A percentile compares a stretch with the other conserved stretches of the same genome.
Evolutionary conservation across 2,113 vertebrate species (phyloP).

Genomic region (Odocoileus virginianus): DNA sequence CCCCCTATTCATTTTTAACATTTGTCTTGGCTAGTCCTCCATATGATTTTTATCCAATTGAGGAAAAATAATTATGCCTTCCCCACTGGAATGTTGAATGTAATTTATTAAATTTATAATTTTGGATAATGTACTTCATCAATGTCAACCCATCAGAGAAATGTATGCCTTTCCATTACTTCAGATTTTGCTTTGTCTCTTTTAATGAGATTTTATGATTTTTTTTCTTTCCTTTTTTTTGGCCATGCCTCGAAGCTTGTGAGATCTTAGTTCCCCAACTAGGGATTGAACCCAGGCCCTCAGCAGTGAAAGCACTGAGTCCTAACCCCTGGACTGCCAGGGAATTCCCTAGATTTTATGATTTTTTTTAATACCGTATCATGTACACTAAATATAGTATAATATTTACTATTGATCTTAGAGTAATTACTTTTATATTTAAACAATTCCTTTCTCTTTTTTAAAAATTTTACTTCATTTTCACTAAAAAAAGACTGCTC

Average conservation of each 20-base stretch:
- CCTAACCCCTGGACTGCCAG: not conserved
- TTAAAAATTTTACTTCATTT: not conserved
- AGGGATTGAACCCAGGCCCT: not conserved
- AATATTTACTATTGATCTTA: not conserved
- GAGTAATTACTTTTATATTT: not conserved
- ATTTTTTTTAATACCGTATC: not conserved
- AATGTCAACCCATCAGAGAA: not conserved
- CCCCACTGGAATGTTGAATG: not conserved
- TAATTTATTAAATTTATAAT: not conserved
- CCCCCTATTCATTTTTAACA: not conserved
- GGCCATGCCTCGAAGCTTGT: not conserved
- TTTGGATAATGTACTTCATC: not conserved
- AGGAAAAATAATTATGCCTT: not conserved
- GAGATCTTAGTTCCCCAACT: not conserved
- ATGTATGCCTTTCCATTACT: not conserved
- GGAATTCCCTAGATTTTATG: not conserved
- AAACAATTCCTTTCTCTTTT: not conserved
- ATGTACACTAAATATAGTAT: not conserved
- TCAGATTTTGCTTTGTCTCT: not conserved
- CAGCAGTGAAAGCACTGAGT: rapidly evolving
- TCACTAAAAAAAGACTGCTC: not conserved
- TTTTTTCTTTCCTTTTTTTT: not conserved
- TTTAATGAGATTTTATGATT: not conserved
- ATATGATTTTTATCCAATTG: not conserved
- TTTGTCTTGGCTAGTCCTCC: not conserved